Conservation (phyloP, 53 echinoderm and acorn worm species). For the Apostichopus leukothele region DNA sequence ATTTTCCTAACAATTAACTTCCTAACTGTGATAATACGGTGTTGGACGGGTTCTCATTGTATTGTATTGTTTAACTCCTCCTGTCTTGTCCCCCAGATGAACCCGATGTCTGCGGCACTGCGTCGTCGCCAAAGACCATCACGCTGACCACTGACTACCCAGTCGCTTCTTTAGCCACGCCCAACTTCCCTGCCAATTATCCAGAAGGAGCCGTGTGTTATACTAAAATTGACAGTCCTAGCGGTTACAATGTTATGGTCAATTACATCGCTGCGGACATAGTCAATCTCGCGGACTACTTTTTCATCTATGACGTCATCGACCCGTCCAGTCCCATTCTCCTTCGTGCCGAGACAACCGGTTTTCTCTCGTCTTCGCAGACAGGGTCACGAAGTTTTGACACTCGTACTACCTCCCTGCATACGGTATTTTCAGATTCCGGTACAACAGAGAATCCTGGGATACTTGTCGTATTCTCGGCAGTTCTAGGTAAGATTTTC, state of each 20-base stretch:
- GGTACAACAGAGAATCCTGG: not conserved
- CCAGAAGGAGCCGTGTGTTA: not conserved
- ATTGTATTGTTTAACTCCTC: too few relatives aligned
- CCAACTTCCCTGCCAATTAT: not conserved
- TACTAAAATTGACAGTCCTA: not conserved
- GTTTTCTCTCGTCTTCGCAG: not conserved
- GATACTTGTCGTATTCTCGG: not conserved
- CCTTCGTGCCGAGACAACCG: not conserved
- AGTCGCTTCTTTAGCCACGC: slow-evolving; percentile 10
- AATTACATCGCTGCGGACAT: not conserved
- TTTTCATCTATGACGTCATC: not conserved
- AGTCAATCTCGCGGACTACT: not conserved
- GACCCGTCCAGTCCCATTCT: not conserved
- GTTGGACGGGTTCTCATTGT: too few relatives aligned
- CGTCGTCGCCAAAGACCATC: not conserved
- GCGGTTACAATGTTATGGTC: not conserved
- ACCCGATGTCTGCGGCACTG: not conserved
- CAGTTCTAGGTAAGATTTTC: not conserved
- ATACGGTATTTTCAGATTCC: not conserved
- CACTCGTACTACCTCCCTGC: not conserved
- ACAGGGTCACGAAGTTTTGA: not conserved
- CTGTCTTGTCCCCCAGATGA: not conserved
- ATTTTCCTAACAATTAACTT: too few relatives aligned
- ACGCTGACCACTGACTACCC: slow-evolving; percentile 6
- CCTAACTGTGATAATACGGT: too few relatives aligned